Percentiles rank a stretch among this genome's conserved stretches.
phyloP scores from a whole-genome alignment of 2,797 vertebrate genomes.

The Galago senegalensis region DNA sequence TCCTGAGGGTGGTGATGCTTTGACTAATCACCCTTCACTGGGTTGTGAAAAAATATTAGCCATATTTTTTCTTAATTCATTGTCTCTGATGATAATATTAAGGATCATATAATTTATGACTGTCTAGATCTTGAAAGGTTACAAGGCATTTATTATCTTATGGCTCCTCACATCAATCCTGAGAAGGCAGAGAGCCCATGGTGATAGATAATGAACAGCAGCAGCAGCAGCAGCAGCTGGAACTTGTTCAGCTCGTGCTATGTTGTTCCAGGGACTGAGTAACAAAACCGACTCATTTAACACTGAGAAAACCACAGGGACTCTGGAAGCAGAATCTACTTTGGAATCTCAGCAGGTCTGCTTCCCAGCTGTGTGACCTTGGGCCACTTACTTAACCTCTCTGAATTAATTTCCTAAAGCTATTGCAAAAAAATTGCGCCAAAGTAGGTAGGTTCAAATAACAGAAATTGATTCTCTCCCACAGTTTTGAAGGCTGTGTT shows the following conservation, averaged over 20 bases:
- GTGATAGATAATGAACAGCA: neutral
- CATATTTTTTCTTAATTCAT: neutral
- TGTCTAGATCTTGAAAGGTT: slow-evolving; percentile 21
- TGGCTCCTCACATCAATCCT: neutral
- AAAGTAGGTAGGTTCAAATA: neutral
- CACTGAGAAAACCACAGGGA: neutral
- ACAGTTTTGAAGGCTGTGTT: neutral
- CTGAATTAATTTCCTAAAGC: neutral
- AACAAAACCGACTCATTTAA: neutral
- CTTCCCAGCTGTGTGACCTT: neutral
- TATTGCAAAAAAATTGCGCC: neutral
- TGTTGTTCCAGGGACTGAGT: neutral
- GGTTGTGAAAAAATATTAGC: neutral
- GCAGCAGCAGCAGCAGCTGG: neutral
- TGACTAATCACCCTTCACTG: neutral
- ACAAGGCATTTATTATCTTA: neutral
- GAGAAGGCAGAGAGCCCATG: rapidly evolving
- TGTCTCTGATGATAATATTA: slow-evolving; percentile 22
- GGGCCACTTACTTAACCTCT: neutral
- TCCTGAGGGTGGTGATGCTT: neutral
- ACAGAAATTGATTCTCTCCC: neutral
- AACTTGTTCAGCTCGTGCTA: rapidly evolving
- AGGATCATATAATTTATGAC: slow-evolving; percentile 21
- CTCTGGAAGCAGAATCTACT: neutral
- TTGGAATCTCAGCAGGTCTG: neutral